These are phyloP conservation scores for Rhagologus leucostigma DNA, from an alignment of 2,113 vertebrate genomes.

Conservation along the genomic window DNA sequence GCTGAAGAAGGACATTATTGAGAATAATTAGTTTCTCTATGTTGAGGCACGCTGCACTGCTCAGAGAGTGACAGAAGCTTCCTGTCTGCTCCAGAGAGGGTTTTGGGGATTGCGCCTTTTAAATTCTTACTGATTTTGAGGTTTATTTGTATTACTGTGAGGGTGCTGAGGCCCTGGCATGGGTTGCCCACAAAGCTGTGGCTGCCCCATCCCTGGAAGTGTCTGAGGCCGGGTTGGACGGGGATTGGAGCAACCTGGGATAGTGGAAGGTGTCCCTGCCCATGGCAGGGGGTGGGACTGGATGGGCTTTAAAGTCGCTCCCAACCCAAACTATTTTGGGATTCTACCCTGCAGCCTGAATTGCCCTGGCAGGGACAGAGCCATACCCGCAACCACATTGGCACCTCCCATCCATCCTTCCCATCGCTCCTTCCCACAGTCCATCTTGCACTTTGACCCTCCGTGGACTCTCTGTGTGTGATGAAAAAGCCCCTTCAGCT, in stretches of 20 bases:
- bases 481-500: not conserved
- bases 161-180: not conserved
- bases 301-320: not conserved
- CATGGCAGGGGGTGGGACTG: too few relatives aligned
- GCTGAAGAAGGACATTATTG: not conserved
- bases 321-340: not conserved
- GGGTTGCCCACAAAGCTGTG: not conserved
- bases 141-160: not conserved
- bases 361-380: not conserved
- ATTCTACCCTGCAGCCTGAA: not conserved
- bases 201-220: not conserved
- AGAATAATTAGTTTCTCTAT: fast-evolving
- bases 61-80: not conserved
- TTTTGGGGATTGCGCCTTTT: not conserved
- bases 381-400: not conserved
- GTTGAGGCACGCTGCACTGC: fast-evolving
- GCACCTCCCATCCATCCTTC: not conserved
- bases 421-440: fast-evolving
- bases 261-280: not conserved
- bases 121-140: not conserved
- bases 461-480: fast-evolving
- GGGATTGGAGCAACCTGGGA: not conserved
- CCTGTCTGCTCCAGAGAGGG: not conserved
- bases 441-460: fast-evolving
- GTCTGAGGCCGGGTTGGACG: fast-evolving